Conservation (phyloP, 2,113 vertebrate species). For the Odontophorus gujanensis region DNA sequence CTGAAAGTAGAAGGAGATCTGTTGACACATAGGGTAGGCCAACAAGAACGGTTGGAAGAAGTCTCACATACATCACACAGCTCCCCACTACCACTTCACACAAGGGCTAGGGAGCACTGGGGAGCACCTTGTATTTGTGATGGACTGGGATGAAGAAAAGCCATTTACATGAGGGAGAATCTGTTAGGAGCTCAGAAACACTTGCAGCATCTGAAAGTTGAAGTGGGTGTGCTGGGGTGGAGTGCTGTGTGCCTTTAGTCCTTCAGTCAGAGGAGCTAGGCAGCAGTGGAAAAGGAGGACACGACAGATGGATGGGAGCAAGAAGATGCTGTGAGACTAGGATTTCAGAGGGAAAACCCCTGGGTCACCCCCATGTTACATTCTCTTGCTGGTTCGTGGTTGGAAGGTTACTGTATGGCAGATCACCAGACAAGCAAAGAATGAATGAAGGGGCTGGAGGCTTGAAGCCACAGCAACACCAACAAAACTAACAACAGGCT, state of each 20-base stretch:
- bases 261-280: not conserved
- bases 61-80: not conserved
- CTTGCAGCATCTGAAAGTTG: not conserved
- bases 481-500: not conserved
- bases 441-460: not conserved
- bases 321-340: not conserved
- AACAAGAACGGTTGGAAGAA: not conserved
- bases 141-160: not conserved
- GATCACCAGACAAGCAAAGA: not conserved
- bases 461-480: not conserved
- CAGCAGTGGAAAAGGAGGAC: not conserved
- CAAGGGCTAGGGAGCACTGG: not conserved
- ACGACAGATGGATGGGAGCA: accelerated
- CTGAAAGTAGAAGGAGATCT: conserved; percentile 74
- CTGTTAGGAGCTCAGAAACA: not conserved
- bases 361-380: not conserved
- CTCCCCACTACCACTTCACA: not conserved
- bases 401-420: not conserved
- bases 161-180: not conserved
- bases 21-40: not conserved
- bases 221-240: not conserved
- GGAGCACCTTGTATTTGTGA: not conserved
- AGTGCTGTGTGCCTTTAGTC: not conserved
- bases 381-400: not conserved
- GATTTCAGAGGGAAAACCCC: not conserved